Evolutionary conservation across 2,113 vertebrate species (phyloP), one percentile per base, ranked within the genome.

Genomic region (Setophaga coronata): DNA sequence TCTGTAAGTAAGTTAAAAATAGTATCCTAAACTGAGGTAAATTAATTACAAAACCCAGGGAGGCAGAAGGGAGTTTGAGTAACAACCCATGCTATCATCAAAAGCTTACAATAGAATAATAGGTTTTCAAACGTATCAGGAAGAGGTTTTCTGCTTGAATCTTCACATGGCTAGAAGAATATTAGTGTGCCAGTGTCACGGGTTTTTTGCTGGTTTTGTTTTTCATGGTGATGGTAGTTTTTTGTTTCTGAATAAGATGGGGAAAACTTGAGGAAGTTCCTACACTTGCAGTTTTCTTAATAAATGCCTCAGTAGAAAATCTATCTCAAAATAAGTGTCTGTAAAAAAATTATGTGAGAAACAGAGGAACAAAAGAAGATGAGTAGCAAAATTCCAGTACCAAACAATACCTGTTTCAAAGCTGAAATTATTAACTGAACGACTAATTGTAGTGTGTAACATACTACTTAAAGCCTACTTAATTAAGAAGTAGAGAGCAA

Each of bases 151-250:
- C 50, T 92, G 34, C 38, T 42, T 42, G 33, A 81, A 45, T 18
- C 3, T 64, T 81, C 4, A 2, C 18, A 51, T 6, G 8, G 31
- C 7, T 47, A 31, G 38, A 80, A 86, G 66, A 48, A 19, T 20
- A 76, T n/a, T 24, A 36, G 8, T 13, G 4, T 38, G 10, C 23
- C 36, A 82, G 20, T 42, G 34, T 36, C 6, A 53, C 3, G 3
- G 24, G 3, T 4, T 45, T 71, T 86, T 57, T 79, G 6, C 16
- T 18, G 21, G 4, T 3, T 25, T 51, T 9, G 31, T 48, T n/a
- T 9, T 11, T 40, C 0, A 0, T 64, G 8, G 11, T 8, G 24
- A 12, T 61, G 6, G 10, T 48, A 38, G 33, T 24, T 11, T 62
- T 72, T 73, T 33, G 2, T 9, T 82, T 43, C 31, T 57, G 53